Evolutionary conservation across 2,888 invertebrate species (phyloP).

Genomic region (Omphaloscelis lunosa): DNA sequence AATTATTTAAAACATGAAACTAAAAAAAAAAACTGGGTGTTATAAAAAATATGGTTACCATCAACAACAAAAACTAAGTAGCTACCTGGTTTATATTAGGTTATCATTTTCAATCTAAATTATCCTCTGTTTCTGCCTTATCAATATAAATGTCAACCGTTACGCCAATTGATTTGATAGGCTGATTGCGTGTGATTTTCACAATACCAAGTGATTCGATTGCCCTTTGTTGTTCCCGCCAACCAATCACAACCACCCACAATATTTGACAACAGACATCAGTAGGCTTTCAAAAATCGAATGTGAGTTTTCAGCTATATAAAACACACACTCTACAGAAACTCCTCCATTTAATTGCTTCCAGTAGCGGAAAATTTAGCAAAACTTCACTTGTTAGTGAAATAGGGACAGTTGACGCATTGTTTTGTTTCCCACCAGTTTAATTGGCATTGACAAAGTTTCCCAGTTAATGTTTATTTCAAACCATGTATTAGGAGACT

Average conservation of each 20-base stretch:
- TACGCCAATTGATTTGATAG: constrained; percentile 8
- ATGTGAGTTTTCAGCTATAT: not conserved
- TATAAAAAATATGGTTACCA: not conserved
- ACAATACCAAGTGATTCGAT: constrained; percentile 11
- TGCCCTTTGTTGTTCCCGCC: constrained; percentile 16
- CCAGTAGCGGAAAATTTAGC: constrained; percentile 43
- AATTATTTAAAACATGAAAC: not conserved
- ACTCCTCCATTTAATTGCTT: constrained; percentile 54
- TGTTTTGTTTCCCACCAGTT: constrained; percentile 60
- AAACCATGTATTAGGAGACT: constrained; percentile 26
- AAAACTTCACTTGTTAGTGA: constrained; percentile 68
- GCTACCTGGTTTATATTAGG: not conserved
- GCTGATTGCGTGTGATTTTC: constrained; percentile 18
- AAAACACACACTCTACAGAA: constrained; percentile 34
- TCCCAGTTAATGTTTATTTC: constrained; percentile 46
- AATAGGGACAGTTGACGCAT: constrained; percentile 61
- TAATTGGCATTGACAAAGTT: constrained; percentile 66
- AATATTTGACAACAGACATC: constrained; percentile 10
- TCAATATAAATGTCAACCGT: constrained; percentile 5
- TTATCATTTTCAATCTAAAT: not conserved
- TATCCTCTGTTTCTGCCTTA: not conserved
- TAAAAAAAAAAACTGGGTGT: too few relatives aligned
- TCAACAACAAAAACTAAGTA: too few relatives aligned
- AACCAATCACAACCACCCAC: not conserved
- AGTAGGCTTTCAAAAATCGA: constrained; percentile 19